Base-by-base conservation (phyloP, 1,140 invertebrate species). In the Cryptotermes secundus region DNA sequence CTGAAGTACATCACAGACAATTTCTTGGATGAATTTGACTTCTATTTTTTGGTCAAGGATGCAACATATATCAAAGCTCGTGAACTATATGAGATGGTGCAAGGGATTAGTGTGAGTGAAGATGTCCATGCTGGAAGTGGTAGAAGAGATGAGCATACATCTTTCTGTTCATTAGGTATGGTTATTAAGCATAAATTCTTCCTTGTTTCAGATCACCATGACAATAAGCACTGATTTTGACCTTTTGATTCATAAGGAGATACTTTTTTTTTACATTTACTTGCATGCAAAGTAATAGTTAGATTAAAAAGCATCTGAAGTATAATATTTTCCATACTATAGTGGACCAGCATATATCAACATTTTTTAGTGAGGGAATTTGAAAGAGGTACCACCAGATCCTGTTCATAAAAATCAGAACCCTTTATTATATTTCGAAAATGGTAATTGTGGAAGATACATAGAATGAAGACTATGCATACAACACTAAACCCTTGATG, bases 1-100 rank as follows among this genome's bases (percentile, higher is more conserved):
- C 90, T 99, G 36, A 97, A 97, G 88, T 98, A 98, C 87, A 93
- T 98, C 12, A 93, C 93, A 31, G 96, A 98, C 85, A 96, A 97
- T 88, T 97, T 96, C 90, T 88, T 96, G 19, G 94, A 97, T 83
- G 95, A 96, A 85, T 98, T 95, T 90, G 96, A 98, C 90, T 99
- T 96, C 89, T 98, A 97, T 89, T 95, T 97, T 88, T 91, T 99
- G 38, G 92, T 96, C 4, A 94, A 95, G 38, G 97, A 98, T 89
- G 92, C 92, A 22, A 94, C 93, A 14, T 98, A 95, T 88, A 90
- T 98, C 31, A 95, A 97, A 88, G 95, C 93, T 0, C 92, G 94
- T 83, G 92, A 92, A 86, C 88, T 98, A 26, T 90, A 92, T 83
- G 90, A 94, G 34, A 89, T 96, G 79, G 93, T 96, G 9, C 93